Conservation (phyloP, 2,797 vertebrate genomes). For the Trematomus bernacchii region DNA sequence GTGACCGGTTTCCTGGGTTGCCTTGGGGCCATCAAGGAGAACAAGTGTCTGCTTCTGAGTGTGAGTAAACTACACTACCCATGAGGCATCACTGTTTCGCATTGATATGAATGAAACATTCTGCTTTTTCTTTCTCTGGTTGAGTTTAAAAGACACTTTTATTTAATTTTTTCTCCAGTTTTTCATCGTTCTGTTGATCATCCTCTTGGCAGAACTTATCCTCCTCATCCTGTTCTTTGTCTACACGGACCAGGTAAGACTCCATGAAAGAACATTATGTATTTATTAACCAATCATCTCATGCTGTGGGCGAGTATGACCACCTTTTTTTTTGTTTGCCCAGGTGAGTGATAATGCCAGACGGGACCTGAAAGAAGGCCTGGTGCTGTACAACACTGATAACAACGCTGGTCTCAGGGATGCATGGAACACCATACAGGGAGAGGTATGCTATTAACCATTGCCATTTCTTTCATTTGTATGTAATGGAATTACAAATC, state of each 20-base stretch:
- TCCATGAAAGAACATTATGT: too few relatives aligned
- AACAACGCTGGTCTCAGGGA: slow-evolving; percentile 95
- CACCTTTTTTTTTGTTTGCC: not conserved
- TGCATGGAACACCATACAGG: slow-evolving; percentile 98
- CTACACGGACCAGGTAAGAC: slow-evolving; percentile 94
- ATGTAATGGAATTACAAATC: not conserved
- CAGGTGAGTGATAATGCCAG: slow-evolving; percentile 95
- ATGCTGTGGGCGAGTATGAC: not conserved
- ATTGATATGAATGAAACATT: not conserved
- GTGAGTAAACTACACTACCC: slow-evolving; percentile 85
- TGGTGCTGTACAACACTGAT: slow-evolving; percentile 93
- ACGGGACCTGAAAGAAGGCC: slow-evolving; percentile 93
- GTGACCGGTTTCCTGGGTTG: slow-evolving; percentile 98
- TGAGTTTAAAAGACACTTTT: not conserved
- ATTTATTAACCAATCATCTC: too few relatives aligned
- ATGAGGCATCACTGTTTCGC: slow-evolving; percentile 22
- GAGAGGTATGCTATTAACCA: slow-evolving; percentile 85
- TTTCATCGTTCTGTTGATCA: slow-evolving; percentile 95
- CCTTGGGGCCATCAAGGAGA: slow-evolving; percentile 98
- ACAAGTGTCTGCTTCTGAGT: slow-evolving; percentile 97
- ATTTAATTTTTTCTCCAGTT: slow-evolving; percentile 85
- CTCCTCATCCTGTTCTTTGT: slow-evolving; percentile 97
- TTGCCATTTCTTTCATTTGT: not conserved
- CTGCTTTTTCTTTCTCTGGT: not conserved
- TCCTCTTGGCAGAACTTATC: slow-evolving; percentile 95